Evolutionary conservation across 2,888 invertebrate genomes (phyloP).

Genomic region (Drosophila ustulata): DNA sequence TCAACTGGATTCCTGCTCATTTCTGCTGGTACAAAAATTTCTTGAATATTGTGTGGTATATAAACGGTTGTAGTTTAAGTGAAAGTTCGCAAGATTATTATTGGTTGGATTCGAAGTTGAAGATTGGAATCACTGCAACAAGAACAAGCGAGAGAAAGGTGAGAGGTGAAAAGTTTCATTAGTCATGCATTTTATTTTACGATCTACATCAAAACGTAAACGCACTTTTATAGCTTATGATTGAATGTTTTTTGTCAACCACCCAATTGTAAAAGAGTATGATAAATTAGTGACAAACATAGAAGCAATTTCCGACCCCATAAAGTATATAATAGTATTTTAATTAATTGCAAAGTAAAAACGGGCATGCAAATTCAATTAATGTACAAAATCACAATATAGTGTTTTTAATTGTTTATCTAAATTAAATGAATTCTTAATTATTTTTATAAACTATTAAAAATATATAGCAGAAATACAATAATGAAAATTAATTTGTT

Average conservation of each 20-base stretch:
- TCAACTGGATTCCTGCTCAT: conserved; percentile 56
- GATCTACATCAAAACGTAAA: neutral
- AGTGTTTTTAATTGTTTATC: too few relatives aligned
- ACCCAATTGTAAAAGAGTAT: neutral
- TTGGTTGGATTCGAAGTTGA: conserved; percentile 70
- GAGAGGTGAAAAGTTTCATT: conserved; percentile 23
- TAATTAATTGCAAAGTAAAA: too few relatives aligned
- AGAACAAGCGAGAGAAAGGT: conserved; percentile 21
- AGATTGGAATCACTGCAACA: conserved; percentile 74
- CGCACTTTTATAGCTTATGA: neutral
- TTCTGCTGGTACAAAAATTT: conserved; percentile 69
- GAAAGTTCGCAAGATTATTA: conserved; percentile 68
- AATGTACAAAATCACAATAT: too few relatives aligned
- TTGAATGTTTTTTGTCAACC: neutral
- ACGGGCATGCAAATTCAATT: too few relatives aligned
- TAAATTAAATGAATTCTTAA: too few relatives aligned
- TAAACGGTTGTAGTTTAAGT: conserved; percentile 57
- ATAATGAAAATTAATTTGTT: too few relatives aligned
- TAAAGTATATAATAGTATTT: neutral
- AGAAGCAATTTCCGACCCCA: neutral
- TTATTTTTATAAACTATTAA: too few relatives aligned
- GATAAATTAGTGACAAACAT: neutral
- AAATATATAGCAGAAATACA: too few relatives aligned
- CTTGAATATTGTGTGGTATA: conserved; percentile 41
- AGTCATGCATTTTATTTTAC: conserved; percentile 19